Conservation (phyloP, 2,797 vertebrate species). For the Sebastes itinus region DNA sequence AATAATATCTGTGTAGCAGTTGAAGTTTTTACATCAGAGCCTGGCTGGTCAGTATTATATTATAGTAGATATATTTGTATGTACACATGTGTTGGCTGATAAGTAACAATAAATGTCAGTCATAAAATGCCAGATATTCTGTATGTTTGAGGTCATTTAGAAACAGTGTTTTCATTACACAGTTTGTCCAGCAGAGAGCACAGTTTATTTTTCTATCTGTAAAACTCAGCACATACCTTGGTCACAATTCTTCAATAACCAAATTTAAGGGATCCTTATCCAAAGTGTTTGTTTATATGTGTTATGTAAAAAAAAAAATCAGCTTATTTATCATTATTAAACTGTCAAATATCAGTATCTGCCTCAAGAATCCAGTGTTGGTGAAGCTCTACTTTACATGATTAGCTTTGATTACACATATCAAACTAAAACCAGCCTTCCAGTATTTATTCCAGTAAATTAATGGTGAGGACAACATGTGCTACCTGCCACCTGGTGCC, state of each 20-base stretch:
- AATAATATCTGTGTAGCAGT: no score
- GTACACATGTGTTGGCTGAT: not conserved
- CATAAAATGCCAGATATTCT: not conserved
- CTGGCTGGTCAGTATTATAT: no score
- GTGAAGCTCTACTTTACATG: not conserved
- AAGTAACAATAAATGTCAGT: not conserved
- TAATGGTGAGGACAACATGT: not conserved
- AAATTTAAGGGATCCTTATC: not conserved
- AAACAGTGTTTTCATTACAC: not conserved
- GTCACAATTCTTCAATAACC: not conserved
- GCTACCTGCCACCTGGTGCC: not conserved
- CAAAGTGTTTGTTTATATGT: not conserved
- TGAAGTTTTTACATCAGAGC: no score
- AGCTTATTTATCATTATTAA: not conserved
- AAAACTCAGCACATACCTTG: not conserved
- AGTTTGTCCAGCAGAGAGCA: conserved; percentile 10
- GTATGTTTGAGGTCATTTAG: not conserved
- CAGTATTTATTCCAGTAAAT: conserved; percentile 1
- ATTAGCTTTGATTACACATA: not conserved
- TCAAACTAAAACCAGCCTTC: not conserved
- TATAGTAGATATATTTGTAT: not conserved
- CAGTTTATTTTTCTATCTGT: not conserved
- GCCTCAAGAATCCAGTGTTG: not conserved
- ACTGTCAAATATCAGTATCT: not conserved
- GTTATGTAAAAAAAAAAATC: not conserved